Conservation (phyloP, 2,797 vertebrate genomes). For the Decapterus maruadsi region DNA sequence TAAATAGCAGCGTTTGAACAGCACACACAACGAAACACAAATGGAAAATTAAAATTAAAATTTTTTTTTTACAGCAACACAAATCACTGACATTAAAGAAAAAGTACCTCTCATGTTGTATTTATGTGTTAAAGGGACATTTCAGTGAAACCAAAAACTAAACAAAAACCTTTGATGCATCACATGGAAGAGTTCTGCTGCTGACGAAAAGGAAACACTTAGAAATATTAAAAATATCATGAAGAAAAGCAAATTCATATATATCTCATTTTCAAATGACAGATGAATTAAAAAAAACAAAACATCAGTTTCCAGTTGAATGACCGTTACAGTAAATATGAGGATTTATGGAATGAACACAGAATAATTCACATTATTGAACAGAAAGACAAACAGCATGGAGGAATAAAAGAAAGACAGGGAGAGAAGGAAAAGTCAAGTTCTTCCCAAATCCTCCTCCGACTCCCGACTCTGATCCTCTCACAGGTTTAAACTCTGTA, state of each 20-base stretch:
- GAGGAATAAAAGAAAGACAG: not conserved
- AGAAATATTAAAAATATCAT: not conserved
- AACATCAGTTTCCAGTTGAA: not conserved
- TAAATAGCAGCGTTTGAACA: conserved; percentile 60
- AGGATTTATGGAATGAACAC: not conserved
- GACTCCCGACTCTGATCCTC: too few species aligned
- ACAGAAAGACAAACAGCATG: not conserved
- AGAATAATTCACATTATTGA: conserved; percentile 24
- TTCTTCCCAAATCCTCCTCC: not conserved
- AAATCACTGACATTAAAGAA: conserved; percentile 1
- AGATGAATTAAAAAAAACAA: not conserved
- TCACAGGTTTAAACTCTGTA: not conserved
- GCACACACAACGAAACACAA: conserved; percentile 1
- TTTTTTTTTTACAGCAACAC: conserved; percentile 23
- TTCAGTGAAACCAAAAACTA: not conserved
- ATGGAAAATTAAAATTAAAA: not conserved
- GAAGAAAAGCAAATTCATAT: not conserved
- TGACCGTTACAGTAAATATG: not conserved
- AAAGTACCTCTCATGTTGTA: not conserved
- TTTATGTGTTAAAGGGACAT: conserved; percentile 20
- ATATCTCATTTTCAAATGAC: not conserved
- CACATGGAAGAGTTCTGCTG: not conserved
- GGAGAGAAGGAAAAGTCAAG: not conserved
- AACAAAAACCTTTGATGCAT: not conserved
- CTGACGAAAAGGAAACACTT: not conserved